Evolutionary conservation across 2,113 vertebrate species (phyloP), one percentile per base, ranked within the genome.

Genomic region (Myrmecobius fasciatus): DNA sequence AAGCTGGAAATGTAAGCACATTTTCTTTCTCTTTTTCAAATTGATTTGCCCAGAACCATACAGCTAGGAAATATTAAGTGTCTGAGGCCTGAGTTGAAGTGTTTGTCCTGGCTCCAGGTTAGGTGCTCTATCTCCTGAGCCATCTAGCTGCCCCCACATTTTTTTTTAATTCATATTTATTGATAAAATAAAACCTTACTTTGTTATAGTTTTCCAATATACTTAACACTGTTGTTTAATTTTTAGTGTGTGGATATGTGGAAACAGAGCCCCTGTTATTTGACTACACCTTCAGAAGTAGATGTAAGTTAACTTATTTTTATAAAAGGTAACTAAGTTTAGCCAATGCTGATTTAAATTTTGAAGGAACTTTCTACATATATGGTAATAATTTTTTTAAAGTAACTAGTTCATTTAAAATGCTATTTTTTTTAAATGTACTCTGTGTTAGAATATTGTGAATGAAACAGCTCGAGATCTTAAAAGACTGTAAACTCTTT

Each of bases 241-340:
- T 98, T 96, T 91, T 94, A 99, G 99, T 99, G 99, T 94, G 99
- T 99, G 48, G 99, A 99, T 98, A 99, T 99, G 99, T 99, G 99
- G 99, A 99, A 99, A 96, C 99, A 99, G 97, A 99, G 98, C 96
- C 99, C 99, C 97, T 99, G 99, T 98, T 99, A 99, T 97, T 98
- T 99, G 96, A 98, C 98, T 90, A 98, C 98, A 92, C 99, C 99
- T 89, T 99, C 99, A 97, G 99, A 99, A 99, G 99, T 99, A 53
- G 99, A 99, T 98, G 99, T 99, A 98, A 99, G 99, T 99, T 91
- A 51, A 28, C 26, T 51, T 91, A 17, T 88, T 93, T 67, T 83
- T 5, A 48, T 36, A 20, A 28, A 52, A 52, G 28, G 3, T 89
- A 95, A 31, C n/a, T 91, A 49, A 53, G 52, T 94, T 93, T 95